These are phyloP conservation scores for Drosophila sulfurigaster DNA, from an alignment of 1,140 invertebrate genomes.

Conservation along the genomic window DNA sequence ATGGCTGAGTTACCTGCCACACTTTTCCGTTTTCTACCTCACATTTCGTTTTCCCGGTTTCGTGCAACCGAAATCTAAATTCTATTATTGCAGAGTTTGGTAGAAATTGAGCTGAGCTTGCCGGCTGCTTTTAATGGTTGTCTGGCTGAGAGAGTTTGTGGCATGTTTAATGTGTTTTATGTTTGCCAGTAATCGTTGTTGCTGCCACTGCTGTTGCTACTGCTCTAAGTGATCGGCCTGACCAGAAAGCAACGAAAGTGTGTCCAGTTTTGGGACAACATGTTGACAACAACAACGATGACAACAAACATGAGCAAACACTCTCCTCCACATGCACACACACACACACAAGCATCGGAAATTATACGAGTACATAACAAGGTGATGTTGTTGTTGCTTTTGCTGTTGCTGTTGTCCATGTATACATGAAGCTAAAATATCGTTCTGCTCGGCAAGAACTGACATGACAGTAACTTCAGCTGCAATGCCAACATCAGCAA, in stretches of 20 bases:
- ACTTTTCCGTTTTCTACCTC: background rate
- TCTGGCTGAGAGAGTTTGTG: conserved; percentile 52
- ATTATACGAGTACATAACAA: conserved; percentile 60
- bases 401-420: conserved; percentile 26
- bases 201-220: conserved; percentile 19
- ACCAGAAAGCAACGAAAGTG: conserved; percentile 29
- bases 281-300: conserved; percentile 75
- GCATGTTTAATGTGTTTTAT: conserved; percentile 73
- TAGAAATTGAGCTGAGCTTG: background rate
- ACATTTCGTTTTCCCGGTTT: background rate
- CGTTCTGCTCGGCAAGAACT: conserved; percentile 60
- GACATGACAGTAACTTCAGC: conserved; percentile 77
- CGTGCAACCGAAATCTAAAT: background rate
- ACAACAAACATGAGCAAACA: conserved; percentile 62
- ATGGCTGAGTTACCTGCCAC: background rate
- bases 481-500: conserved; percentile 48
- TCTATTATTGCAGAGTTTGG: background rate
- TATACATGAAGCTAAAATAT: conserved; percentile 65
- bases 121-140: conserved; percentile 57
- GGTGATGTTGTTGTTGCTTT: conserved; percentile 35
- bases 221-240: conserved; percentile 62
- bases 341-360: conserved; percentile 52
- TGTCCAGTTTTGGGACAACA: conserved; percentile 72
- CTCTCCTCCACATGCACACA: conserved; percentile 36
- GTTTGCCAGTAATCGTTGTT: conserved; percentile 55